Evolutionary conservation across 2,113 vertebrate species (phyloP).

Genomic region (Donacobius atricapilla): DNA sequence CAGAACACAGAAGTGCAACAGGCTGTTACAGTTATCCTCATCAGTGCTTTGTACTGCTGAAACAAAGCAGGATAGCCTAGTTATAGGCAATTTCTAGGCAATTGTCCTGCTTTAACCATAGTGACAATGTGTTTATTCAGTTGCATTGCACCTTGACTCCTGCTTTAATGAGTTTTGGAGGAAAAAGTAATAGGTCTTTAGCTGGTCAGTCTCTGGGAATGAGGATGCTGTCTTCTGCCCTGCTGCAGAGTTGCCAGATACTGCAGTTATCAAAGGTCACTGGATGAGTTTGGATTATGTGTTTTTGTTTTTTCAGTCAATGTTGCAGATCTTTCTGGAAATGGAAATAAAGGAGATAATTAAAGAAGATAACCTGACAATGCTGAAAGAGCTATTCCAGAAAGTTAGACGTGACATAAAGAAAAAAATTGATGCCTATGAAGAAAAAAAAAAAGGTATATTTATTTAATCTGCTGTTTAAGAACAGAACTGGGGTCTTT

Average conservation of each 20-base stretch:
- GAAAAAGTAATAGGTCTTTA: background rate
- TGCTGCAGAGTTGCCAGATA: background rate
- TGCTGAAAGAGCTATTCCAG: slow-evolving; percentile 8
- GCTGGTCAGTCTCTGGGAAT: background rate
- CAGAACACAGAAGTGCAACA: background rate
- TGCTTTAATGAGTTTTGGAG: background rate
- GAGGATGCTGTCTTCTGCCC: background rate
- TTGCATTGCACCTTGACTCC: background rate
- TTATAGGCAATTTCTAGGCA: background rate
- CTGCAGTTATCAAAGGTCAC: background rate
- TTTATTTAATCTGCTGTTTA: background rate
- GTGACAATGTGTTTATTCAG: background rate
- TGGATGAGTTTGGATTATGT: background rate
- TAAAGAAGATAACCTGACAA: background rate
- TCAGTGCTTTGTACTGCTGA: background rate
- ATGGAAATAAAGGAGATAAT: slow-evolving; percentile 31
- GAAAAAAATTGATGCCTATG: slow-evolving; percentile 27
- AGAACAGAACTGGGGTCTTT: background rate
- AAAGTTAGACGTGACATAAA: background rate
- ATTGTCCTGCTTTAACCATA: background rate
- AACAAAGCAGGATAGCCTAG: background rate
- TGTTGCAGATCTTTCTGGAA: slow-evolving; percentile 33
- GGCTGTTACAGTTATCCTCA: background rate
- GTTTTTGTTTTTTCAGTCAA: slow-evolving; percentile 41
- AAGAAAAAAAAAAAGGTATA: slow-evolving; percentile 14